phyloP scores from a whole-genome alignment of 2,888 invertebrate genomes.

The Tolmerus cingulatus region DNA sequence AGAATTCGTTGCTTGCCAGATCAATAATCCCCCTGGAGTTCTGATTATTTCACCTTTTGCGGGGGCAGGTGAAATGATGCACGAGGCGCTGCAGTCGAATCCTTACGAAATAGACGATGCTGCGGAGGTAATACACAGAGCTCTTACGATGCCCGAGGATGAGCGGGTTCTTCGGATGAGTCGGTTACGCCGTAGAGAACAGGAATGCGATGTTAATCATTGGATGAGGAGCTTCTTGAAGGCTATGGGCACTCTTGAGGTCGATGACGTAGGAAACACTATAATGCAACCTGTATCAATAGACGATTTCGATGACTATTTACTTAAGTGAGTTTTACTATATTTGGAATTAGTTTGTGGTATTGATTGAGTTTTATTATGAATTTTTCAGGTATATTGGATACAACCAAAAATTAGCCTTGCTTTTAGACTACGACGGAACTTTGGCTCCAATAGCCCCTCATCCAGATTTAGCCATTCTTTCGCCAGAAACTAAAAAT shows the following conservation, averaged over 20 bases:
- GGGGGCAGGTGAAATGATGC: constrained; percentile 93
- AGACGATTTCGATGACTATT: constrained; percentile 89
- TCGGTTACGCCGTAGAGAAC: constrained; percentile 80
- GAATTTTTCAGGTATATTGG: constrained; percentile 76
- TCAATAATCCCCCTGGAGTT: constrained; percentile 84
- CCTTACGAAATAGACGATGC: constrained; percentile 89
- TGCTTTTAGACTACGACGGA: constrained; percentile 87
- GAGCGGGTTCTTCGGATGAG: constrained; percentile 87
- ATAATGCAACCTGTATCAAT: constrained; percentile 90
- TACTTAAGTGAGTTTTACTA: constrained; percentile 74
- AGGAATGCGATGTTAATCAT: constrained; percentile 83
- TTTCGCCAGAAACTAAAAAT: constrained; percentile 85
- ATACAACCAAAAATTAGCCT: constrained; percentile 82
- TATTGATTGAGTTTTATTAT: constrained; percentile 47
- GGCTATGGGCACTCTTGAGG: constrained; percentile 85
- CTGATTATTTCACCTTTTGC: constrained; percentile 90
- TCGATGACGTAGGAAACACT: constrained; percentile 83
- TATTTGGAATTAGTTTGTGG: constrained; percentile 1
- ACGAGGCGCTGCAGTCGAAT: constrained; percentile 88
- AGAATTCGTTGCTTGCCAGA: constrained; percentile 92
- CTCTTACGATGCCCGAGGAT: constrained; percentile 89
- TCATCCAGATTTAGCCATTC: constrained; percentile 86
- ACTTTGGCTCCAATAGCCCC: constrained; percentile 89
- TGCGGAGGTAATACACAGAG: constrained; percentile 86
- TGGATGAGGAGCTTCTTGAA: constrained; percentile 90